Conservation (phyloP, 2,797 vertebrate species). For the Oceanodroma leucorhoa region DNA sequence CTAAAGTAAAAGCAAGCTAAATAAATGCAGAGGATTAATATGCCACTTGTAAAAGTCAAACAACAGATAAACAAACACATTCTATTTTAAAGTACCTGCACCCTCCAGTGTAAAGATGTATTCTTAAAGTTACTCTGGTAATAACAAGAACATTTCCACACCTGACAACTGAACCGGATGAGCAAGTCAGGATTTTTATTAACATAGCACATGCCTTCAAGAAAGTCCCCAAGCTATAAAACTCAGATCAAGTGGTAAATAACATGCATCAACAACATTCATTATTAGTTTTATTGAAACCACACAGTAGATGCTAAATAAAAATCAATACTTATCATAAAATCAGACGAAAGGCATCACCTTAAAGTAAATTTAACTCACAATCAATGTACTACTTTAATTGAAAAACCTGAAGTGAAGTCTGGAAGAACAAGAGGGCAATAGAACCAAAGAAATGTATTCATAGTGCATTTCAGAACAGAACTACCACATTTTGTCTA, state of each 20-base stretch:
- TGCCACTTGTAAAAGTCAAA: neutral
- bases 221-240: conserved; percentile 5
- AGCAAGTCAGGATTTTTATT: conserved; percentile 1
- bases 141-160: neutral
- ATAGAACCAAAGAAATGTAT: neutral
- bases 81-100: neutral
- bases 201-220: neutral
- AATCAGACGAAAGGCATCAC: neutral
- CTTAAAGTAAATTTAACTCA: conserved; percentile 32
- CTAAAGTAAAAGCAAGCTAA: neutral
- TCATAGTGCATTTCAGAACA: neutral
- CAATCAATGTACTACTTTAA: neutral
- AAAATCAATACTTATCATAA: conserved; percentile 35
- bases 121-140: neutral
- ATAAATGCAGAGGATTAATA: neutral
- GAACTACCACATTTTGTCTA: neutral
- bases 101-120: neutral
- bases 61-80: neutral
- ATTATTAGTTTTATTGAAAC: conserved; percentile 40
- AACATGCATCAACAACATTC: neutral
- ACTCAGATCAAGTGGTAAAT: neutral
- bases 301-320: conserved; percentile 14
- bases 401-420: neutral
- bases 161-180: neutral
- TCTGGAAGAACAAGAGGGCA: neutral